phyloP scores from a whole-genome alignment of 2,113 vertebrate genomes.

The Chaenocephalus aceratus region DNA sequence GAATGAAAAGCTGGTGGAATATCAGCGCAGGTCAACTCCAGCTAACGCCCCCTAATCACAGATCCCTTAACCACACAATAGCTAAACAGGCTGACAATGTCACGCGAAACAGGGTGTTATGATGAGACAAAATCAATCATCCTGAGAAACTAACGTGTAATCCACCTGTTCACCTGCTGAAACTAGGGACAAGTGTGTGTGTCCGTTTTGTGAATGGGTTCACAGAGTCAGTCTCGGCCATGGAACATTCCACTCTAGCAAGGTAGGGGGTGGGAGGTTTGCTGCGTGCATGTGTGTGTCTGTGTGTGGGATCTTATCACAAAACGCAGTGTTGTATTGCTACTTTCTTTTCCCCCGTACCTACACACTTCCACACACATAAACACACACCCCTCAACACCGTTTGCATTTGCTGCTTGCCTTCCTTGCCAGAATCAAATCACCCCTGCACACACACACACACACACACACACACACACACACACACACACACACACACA shows the following conservation, averaged over 20 bases:
- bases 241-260: slow-evolving; percentile 63
- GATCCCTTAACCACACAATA: slow-evolving; percentile 50
- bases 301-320: slow-evolving; percentile 25
- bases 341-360: slow-evolving; percentile 24
- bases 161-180: slow-evolving; percentile 47
- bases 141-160: slow-evolving; percentile 38
- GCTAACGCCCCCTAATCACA: slow-evolving; percentile 46
- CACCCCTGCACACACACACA: not conserved
- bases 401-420: slow-evolving; percentile 17
- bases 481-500: slow-evolving; percentile 17
- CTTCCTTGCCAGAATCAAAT: slow-evolving; percentile 47
- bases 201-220: slow-evolving; percentile 66
- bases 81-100: slow-evolving; percentile 47
- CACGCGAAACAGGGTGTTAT: slow-evolving; percentile 41
- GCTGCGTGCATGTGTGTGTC: not conserved
- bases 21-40: slow-evolving; percentile 11
- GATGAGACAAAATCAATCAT: not conserved
- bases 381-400: slow-evolving; percentile 10
- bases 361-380: slow-evolving; percentile 14
- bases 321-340: slow-evolving; percentile 2
- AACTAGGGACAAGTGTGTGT: slow-evolving; percentile 9
- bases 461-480: not conserved
- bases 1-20: slow-evolving; percentile 63
- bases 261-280: not conserved
- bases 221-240: slow-evolving; percentile 39